Evolutionary conservation across 2,888 invertebrate species (phyloP).

Genomic region (Lysandra coridon): DNA sequence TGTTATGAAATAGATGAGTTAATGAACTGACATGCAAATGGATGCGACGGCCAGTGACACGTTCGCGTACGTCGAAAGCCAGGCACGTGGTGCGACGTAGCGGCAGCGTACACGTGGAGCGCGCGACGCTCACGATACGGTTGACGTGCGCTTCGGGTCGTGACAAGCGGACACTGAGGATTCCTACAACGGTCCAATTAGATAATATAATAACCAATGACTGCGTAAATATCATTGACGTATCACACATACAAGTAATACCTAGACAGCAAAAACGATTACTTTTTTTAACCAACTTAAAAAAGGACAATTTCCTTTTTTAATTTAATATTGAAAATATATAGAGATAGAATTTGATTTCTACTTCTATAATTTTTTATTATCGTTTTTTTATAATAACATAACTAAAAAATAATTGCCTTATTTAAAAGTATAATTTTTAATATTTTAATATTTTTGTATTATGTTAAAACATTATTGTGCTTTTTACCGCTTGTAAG

Average conservation of each 20-base stretch:
- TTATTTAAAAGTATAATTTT: neutral
- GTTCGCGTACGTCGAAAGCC: conserved; percentile 80
- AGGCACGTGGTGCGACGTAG: conserved; percentile 79
- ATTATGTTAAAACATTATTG: too few species aligned
- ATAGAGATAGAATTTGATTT: too few species aligned
- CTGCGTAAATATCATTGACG: neutral
- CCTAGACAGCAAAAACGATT: too few species aligned
- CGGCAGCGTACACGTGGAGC: conserved; percentile 65
- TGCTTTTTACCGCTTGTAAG: conserved; percentile 55
- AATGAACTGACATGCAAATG: conserved; percentile 62
- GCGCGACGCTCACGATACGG: conserved; percentile 75
- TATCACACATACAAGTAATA: neutral
- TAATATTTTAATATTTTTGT: too few species aligned
- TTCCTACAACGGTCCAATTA: conserved; percentile 52
- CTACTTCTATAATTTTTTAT: too few species aligned
- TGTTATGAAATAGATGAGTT: neutral
- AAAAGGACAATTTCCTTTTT: too few species aligned
- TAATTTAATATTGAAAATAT: too few species aligned
- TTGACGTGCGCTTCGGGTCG: conserved; percentile 75
- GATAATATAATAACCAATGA: neutral
- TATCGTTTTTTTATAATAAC: too few species aligned
- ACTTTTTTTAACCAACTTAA: too few species aligned
- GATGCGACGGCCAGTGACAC: conserved; percentile 76
- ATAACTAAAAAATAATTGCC: too few species aligned
- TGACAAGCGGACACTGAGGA: conserved; percentile 70